Conservation (phyloP, 2,797 vertebrate species). For the Chanos chanos region DNA sequence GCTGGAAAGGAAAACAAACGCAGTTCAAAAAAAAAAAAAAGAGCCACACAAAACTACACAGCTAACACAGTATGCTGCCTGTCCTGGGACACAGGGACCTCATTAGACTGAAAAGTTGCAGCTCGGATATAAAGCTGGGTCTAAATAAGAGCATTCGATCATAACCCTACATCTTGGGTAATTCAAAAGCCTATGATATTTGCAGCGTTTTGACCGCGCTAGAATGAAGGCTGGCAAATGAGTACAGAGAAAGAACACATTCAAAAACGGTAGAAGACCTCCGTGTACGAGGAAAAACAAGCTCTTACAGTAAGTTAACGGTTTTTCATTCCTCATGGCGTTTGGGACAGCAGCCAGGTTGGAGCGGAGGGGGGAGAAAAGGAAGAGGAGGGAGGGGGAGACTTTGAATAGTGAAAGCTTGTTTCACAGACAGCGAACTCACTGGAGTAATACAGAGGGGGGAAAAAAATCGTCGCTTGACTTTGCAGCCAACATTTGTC, state of each 20-base stretch:
- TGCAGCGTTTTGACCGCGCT: background rate
- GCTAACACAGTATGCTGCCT: too few relatives aligned
- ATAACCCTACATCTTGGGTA: too few relatives aligned
- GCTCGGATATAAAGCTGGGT: too few relatives aligned
- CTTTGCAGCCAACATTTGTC: background rate
- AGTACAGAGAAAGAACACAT: constrained; percentile 33
- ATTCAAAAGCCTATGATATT: constrained; percentile 4
- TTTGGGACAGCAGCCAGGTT: constrained; percentile 1
- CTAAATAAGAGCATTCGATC: too few relatives aligned
- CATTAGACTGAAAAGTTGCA: background rate
- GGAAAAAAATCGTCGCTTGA: too few relatives aligned
- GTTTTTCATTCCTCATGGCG: constrained; percentile 25
- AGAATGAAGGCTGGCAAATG: constrained; percentile 6
- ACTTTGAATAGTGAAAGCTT: constrained; percentile 33
- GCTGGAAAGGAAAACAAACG: too few relatives aligned
- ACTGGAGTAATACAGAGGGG: too few relatives aligned
- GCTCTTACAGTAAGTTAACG: constrained; percentile 37
- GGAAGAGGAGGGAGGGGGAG: background rate
- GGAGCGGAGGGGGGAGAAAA: background rate
- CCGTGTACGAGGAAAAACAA: constrained; percentile 18
- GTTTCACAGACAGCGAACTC: constrained; percentile 13
- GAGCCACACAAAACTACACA: too few relatives aligned
- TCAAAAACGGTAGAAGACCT: constrained; percentile 25
- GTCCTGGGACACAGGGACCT: too few relatives aligned
- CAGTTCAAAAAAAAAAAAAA: too few relatives aligned